phyloP scores from a whole-genome alignment of 2,113 vertebrate species.

The Rhynchopsitta pachyrhyncha region DNA sequence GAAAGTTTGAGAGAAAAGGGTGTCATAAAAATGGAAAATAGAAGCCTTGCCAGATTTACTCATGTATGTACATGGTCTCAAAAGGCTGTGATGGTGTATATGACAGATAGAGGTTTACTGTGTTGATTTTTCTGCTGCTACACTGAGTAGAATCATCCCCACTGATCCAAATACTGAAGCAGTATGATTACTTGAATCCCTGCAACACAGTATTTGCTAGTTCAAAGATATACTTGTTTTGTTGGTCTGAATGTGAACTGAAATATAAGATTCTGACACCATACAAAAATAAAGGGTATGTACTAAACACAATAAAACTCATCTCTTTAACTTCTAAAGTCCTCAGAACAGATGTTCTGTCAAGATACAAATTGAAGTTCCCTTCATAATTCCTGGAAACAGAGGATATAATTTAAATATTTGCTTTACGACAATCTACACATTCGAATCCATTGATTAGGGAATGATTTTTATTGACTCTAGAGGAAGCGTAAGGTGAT shows the following conservation, averaged over 20 bases:
- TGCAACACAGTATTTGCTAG: neutral
- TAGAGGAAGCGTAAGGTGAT: neutral
- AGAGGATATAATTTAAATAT: neutral
- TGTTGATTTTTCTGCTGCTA: neutral
- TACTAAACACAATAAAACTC: neutral
- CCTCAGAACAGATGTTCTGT: neutral
- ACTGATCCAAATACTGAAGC: neutral
- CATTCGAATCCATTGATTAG: neutral
- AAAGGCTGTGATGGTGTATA: neutral
- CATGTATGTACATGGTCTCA: accelerated
- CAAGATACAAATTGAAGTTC: neutral
- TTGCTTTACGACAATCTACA: neutral
- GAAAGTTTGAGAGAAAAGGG: neutral
- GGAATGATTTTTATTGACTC: neutral
- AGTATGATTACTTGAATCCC: neutral
- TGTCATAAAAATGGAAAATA: neutral
- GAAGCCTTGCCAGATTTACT: neutral
- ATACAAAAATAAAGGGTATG: neutral
- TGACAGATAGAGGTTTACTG: neutral
- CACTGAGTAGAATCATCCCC: neutral
- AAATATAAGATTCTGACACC: neutral
- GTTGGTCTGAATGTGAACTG: neutral
- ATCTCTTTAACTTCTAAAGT: neutral
- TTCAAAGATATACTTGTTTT: neutral
- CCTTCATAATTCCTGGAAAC: neutral